Base-by-base conservation (phyloP, 2,113 vertebrate species). In the Callaeas wilsoni region DNA sequence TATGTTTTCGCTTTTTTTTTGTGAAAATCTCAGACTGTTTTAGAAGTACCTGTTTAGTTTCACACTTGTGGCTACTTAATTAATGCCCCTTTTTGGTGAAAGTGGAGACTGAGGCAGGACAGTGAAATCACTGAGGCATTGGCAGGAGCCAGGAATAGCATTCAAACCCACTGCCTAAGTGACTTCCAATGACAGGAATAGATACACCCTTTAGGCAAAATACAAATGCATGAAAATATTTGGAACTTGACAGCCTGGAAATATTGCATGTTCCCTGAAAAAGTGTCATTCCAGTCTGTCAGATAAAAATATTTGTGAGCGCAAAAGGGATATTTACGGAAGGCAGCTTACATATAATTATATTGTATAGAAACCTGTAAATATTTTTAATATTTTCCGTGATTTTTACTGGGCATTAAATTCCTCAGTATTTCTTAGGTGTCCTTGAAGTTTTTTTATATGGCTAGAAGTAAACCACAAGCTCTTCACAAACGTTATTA, bases 181-280 rank as follows among this genome's bases (percentile, higher is more conserved):
- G 87, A 79, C 55, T 94, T 49, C 69, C 83, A 75, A 1, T 89
- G 92, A 89, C 93, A 90, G 94, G 87, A 95, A 95, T 95, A 95
- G 94, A 93, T 80, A 44, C 20, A 60, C 46, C 93, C 96, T 96
- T 85, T 56, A 89, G 94, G 96, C 96, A 87, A 96, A 94, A 93
- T 92, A 93, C 56, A 92, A 93, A 84, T 84, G 90, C 84, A 92
- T 78, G 76, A 81, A 94, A 97, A 90, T 84, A 90, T 89, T 93
- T 95, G 81, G 70, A 83, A 95, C 84, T 46, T 77, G 93, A 89
- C 95, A 95, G 84, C 46, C 74, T 93, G 70, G 70, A 95, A 94
- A n/a, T 79, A 76, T 49, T 78, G 83, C 56, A 39, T 92, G 73
- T 46, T 89, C 71, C 68, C 73, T 95, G 88, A 68, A 92, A 94